phyloP scores from a whole-genome alignment of 2,797 vertebrate species.

The Anniella stebbinsi region DNA sequence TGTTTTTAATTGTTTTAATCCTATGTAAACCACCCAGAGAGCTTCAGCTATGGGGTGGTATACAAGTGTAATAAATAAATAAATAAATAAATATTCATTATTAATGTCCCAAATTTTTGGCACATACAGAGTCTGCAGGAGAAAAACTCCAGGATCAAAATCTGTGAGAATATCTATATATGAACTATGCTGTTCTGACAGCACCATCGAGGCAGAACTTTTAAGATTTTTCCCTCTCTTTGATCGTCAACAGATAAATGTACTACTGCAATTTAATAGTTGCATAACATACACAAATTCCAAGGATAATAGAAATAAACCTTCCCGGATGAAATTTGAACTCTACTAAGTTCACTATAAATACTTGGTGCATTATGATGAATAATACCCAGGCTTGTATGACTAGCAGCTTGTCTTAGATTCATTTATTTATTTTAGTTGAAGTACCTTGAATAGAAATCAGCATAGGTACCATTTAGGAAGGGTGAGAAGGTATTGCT shows the following conservation, averaged over 20 bases:
- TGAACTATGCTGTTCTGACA: neutral
- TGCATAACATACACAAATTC: neutral
- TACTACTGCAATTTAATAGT: neutral
- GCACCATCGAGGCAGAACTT: neutral
- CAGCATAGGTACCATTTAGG: neutral
- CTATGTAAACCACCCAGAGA: too few relatives aligned
- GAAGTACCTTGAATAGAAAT: neutral
- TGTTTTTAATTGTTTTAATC: too few relatives aligned
- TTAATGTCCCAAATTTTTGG: neutral
- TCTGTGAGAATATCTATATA: neutral
- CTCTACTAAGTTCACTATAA: neutral
- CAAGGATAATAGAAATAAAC: neutral
- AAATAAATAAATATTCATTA: constrained; percentile 9
- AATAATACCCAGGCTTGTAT: neutral
- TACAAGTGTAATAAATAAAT: too few relatives aligned
- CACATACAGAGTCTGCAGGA: neutral
- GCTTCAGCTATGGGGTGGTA: too few relatives aligned
- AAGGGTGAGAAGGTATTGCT: neutral
- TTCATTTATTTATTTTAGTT: neutral
- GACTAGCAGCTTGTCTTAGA: neutral
- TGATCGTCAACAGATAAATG: constrained; percentile 6
- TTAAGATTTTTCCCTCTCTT: neutral
- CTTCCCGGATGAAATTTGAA: neutral
- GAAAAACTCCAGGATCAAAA: neutral
- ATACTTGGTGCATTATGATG: neutral